Evolutionary conservation across 1,140 invertebrate species (phyloP).

Genomic region (Acyrthosiphon pisum): DNA sequence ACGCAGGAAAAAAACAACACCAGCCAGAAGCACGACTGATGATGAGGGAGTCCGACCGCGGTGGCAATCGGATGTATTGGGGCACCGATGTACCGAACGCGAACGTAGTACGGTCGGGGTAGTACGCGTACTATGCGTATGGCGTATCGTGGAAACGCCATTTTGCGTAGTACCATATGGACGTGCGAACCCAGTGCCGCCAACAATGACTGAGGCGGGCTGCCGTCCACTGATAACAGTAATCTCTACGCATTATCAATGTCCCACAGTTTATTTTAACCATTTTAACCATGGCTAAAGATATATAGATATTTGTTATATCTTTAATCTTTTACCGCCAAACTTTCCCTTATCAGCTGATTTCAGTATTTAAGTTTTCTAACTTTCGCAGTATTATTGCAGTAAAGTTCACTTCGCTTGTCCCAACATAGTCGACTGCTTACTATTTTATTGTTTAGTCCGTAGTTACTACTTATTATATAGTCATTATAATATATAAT

Average conservation of each 20-base stretch:
- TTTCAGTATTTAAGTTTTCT: too few species aligned
- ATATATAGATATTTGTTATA: too few species aligned
- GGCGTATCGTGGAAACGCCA: conserved; percentile 44
- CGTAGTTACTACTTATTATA: too few species aligned
- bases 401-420: too few species aligned
- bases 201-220: neutral
- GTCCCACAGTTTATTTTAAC: neutral
- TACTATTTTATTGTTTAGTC: too few species aligned
- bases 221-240: neutral
- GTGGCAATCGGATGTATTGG: neutral
- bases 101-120: too few species aligned
- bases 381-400: too few species aligned
- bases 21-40: neutral
- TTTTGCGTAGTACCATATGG: conserved; percentile 54
- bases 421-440: too few species aligned
- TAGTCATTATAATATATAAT: too few species aligned
- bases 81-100: neutral
- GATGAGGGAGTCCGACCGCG: neutral
- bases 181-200: conserved; percentile 22
- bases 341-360: neutral
- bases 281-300: too few species aligned
- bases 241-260: conserved; percentile 7
- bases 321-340: too few species aligned
- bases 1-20: conserved; percentile 31
- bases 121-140: neutral